Base-by-base conservation (phyloP, 1,140 invertebrate genomes). In the Achroia grisella region DNA sequence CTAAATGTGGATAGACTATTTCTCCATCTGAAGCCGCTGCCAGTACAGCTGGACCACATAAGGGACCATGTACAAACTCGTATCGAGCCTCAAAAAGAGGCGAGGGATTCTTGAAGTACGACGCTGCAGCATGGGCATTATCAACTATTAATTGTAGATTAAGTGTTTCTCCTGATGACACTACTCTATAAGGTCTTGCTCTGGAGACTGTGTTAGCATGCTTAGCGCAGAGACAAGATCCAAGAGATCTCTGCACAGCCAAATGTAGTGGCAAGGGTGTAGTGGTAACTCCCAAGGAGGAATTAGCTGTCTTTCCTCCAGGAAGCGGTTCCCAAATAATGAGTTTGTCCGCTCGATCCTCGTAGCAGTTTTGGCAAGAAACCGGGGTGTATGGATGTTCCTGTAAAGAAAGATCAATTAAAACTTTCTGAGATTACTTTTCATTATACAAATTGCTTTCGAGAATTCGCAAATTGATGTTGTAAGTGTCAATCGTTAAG, bases 61-160 rank as follows among this genome's bases (percentile, higher is more conserved):
- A 82, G 1, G 94, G 94, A 10, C 93, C 93, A 53, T 97, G 95
- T 4, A 95, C 92, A 67, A 96, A 96, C 70, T 95, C 93, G 66
- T 94, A 97, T 5, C 87, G 90, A 0, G 94, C 94, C 75, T 95
- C 91, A 65, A 96, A 96, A 0, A 97, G 86, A 0, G 94, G 91
- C 23, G 89, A 87, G 5, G 90, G 88, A 54, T 94, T 92, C 72
- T 97, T 97, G 79, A 97, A 96, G 68, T 96, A 97, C 32, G 91
- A 94, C 0, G 92, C 88, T 0, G 94, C 93, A 0, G 94, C 93
- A 54, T 95, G 93, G 23, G 91, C 90, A 8, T 91, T 91, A 59
- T 96, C 94, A 0, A 97, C 90, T 11, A 93, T 89, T 43, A 97
- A 86, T 65, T 93, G 92, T 6, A 96, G 85, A 51, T 94, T 93